Evolutionary conservation across 1,140 invertebrate species (phyloP).

Genomic region (Spodoptera frugiperda): DNA sequence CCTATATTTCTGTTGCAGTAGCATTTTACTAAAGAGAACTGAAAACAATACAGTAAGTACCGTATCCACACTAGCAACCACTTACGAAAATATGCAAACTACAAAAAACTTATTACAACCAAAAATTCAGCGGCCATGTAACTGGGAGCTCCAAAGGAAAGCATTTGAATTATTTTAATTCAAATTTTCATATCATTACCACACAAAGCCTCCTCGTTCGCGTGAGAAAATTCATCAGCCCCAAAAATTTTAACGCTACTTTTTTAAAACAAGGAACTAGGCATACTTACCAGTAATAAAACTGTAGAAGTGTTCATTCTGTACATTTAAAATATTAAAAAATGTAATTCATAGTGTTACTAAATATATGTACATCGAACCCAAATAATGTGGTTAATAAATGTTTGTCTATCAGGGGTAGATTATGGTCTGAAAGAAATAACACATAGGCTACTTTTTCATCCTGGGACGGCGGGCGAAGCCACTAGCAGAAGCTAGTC

Average conservation of each 20-base stretch:
- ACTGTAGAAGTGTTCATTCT: no score
- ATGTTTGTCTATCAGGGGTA: no score
- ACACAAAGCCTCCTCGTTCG: constrained; percentile 32
- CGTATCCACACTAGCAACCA: not conserved
- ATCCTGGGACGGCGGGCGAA: no score
- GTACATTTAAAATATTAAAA: no score
- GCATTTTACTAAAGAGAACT: no score
- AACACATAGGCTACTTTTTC: no score
- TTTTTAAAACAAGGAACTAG: constrained; percentile 35
- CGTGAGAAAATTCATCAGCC: constrained; percentile 35
- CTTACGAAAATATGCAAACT: not conserved
- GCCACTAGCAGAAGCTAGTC: no score
- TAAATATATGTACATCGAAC: no score
- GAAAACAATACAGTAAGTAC: not conserved
- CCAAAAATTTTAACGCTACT: constrained; percentile 22
- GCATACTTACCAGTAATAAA: no score
- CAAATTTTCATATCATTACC: constrained; percentile 48
- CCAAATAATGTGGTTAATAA: no score
- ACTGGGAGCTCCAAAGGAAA: constrained; percentile 7
- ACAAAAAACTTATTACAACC: not conserved
- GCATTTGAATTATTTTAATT: constrained; percentile 46
- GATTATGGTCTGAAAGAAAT: no score
- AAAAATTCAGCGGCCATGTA: constrained; percentile 15
- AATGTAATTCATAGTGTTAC: no score
- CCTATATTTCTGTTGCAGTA: not conserved